Percentiles rank a stretch among this genome's conserved stretches.
These are phyloP conservation scores for Homarus gammarus DNA, from an alignment of 2,888 invertebrate species.

Conservation along the genomic window DNA sequence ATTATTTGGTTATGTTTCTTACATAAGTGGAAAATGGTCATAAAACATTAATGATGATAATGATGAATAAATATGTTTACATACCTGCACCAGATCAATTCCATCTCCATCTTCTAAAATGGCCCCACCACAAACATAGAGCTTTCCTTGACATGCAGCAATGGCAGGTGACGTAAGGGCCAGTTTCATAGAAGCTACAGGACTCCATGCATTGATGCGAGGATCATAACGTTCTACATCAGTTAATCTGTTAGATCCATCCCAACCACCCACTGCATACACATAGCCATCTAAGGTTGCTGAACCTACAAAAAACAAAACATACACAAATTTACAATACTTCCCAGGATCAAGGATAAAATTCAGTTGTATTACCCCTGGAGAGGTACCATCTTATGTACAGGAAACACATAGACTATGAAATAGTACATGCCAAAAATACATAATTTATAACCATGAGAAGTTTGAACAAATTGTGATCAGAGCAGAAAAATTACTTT, in stretches of 20 bases:
- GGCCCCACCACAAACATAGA: constrained; percentile 79
- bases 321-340: not conserved
- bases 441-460: too few relatives aligned
- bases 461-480: too few relatives aligned
- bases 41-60: constrained; percentile 9
- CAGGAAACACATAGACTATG: too few relatives aligned
- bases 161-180: constrained; percentile 81
- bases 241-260: constrained; percentile 80
- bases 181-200: constrained; percentile 80
- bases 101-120: constrained; percentile 81
- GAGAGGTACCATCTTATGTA: too few relatives aligned
- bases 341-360: not conserved
- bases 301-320: constrained; percentile 78
- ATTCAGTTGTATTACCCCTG: too few relatives aligned
- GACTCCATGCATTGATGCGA: constrained; percentile 80
- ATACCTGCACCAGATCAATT: constrained; percentile 76
- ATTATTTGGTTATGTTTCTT: too few relatives aligned
- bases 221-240: constrained; percentile 81
- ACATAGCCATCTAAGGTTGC: constrained; percentile 81
- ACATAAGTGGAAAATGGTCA: too few relatives aligned
- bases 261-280: constrained; percentile 82
- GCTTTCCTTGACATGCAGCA: constrained; percentile 79
- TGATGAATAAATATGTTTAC: not conserved
- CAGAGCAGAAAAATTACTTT: too few relatives aligned
- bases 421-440: too few relatives aligned